Percentiles rank a stretch among this genome's conserved stretches.
Evolutionary conservation across 1,140 invertebrate genomes (phyloP).

Genomic region (Battus philenor): DNA sequence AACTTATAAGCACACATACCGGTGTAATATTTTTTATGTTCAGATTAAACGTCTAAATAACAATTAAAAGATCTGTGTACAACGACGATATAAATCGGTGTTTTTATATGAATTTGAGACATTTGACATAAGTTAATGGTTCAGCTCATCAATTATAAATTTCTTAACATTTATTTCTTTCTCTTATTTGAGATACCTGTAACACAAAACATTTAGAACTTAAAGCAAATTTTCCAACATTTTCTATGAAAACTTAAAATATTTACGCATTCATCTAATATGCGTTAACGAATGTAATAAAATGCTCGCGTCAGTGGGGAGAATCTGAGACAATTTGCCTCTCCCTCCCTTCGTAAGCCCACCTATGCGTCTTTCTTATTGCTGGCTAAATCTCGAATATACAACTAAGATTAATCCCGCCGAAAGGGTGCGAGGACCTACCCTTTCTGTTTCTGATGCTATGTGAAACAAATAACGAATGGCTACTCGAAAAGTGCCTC

Average conservation of each 20-base stretch:
- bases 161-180: constrained; percentile 7
- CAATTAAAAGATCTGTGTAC: no score
- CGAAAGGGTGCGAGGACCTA: constrained; percentile 63
- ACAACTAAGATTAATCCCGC: constrained; percentile 73
- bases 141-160: background rate
- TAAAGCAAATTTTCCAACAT: constrained; percentile 36
- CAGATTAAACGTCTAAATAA: no score
- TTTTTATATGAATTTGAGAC: no score
- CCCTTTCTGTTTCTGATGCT: constrained; percentile 34
- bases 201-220: no score
- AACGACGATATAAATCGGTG: no score
- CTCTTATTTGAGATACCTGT: no score
- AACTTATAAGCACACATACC: no score
- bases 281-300: constrained; percentile 73
- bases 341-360: constrained; percentile 56
- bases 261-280: constrained; percentile 66
- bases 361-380: constrained; percentile 74
- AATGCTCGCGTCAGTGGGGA: constrained; percentile 46
- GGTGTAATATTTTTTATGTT: no score
- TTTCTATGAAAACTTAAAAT: constrained; percentile 59
- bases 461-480: constrained; percentile 11
- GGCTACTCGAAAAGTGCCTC: no score
- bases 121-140: no score
- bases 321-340: constrained; percentile 71
- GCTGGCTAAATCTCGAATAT: constrained; percentile 71